These are phyloP conservation scores for Paracentrotus lividus DNA, from an alignment of 53 echinoderm and acorn worm species.

Conservation along the genomic window DNA sequence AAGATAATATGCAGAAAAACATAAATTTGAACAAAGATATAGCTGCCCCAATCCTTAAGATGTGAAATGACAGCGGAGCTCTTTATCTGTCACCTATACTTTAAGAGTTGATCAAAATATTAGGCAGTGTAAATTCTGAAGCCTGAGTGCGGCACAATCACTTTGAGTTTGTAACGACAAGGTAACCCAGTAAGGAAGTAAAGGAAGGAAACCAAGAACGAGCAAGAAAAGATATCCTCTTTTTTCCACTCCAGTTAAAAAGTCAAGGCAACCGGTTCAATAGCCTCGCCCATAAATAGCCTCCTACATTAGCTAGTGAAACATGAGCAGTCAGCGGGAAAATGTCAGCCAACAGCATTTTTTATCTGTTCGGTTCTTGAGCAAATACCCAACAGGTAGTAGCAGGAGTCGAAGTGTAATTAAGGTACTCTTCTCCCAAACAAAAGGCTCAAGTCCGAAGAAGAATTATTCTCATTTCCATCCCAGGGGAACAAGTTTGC, in stretches of 20 bases:
- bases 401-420: neutral
- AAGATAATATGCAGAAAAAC: neutral
- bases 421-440: neutral
- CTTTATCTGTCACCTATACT: neutral
- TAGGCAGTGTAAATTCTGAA: neutral
- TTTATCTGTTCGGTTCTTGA: neutral
- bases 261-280: constrained; percentile 45
- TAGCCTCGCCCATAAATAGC: constrained; percentile 10
- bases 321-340: neutral
- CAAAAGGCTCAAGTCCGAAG: neutral
- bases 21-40: neutral
- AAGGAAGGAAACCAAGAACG: neutral
- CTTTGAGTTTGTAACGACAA: constrained; percentile 35
- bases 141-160: neutral
- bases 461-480: neutral
- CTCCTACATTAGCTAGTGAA: constrained; percentile 5
- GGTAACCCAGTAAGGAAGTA: neutral
- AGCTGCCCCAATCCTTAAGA: neutral
- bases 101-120: neutral
- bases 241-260: constrained; percentile 5
- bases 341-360: constrained; percentile 40
- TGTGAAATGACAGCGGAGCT: neutral
- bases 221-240: constrained; percentile 31
- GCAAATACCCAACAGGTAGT: constrained; percentile 3
- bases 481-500: neutral